phyloP scores from a whole-genome alignment of 2,797 vertebrate genomes.

The Antennarius maculatus region DNA sequence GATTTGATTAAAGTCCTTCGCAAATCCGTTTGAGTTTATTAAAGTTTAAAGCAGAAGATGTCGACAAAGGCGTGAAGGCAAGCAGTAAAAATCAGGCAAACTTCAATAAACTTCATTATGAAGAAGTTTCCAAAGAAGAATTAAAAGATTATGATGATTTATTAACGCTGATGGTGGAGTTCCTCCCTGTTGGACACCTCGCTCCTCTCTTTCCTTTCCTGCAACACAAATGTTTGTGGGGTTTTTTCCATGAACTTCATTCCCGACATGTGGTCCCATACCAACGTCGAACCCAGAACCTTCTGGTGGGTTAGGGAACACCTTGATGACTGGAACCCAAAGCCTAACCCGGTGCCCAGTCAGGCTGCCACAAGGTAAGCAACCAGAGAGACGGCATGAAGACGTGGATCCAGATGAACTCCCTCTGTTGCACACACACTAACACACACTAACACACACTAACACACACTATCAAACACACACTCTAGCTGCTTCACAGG shows the following conservation, averaged over 20 bases:
- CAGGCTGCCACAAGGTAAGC: too few relatives aligned
- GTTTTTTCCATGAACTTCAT: background rate
- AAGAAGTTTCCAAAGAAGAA: background rate
- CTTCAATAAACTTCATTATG: background rate
- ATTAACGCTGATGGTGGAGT: background rate
- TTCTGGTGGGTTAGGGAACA: too few relatives aligned
- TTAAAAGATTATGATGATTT: background rate
- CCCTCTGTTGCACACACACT: slow-evolving; percentile 6
- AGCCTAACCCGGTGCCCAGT: too few relatives aligned
- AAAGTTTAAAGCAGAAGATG: background rate
- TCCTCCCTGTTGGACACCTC: background rate
- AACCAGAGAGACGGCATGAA: too few relatives aligned
- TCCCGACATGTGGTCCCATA: too few relatives aligned
- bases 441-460: too few relatives aligned
- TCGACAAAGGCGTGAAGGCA: background rate
- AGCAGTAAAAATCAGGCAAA: background rate
- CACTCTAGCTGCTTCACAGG: slow-evolving; percentile 25
- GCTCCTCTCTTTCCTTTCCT: background rate
- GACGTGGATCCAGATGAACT: background rate
- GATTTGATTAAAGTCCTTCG: background rate
- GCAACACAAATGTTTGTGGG: slow-evolving; percentile 8
- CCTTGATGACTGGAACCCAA: too few relatives aligned
- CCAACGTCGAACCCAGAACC: too few relatives aligned
- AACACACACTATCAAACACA: background rate
- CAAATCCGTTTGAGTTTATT: slow-evolving; percentile 14